These are phyloP conservation scores for Rhopalosiphum nymphaeae DNA, from an alignment of 2,888 invertebrate species.

Conservation along the genomic window DNA sequence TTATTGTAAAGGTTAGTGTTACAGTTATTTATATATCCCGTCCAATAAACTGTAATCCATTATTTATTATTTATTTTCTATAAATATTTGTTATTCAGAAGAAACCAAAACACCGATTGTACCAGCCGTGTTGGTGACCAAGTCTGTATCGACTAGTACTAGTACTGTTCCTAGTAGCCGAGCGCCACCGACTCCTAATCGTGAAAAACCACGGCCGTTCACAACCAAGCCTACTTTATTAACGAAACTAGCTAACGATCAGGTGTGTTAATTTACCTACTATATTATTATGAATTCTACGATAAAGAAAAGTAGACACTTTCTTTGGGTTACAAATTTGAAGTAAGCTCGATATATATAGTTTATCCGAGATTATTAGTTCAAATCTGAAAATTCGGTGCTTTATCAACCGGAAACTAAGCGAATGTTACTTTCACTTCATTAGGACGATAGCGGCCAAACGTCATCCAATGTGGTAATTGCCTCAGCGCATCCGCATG, in stretches of 20 bases:
- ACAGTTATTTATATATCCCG: background rate
- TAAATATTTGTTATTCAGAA: slow-evolving; percentile 70
- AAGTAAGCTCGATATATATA: background rate
- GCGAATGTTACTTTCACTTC: slow-evolving; percentile 49
- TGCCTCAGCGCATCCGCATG: slow-evolving; percentile 78
- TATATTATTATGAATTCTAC: background rate
- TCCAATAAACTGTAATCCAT: background rate
- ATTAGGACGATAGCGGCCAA: slow-evolving; percentile 62
- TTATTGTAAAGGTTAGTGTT: slow-evolving; percentile 75
- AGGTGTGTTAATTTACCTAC: slow-evolving; percentile 24
- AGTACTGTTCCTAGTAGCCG: slow-evolving; percentile 65
- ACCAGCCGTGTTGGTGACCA: slow-evolving; percentile 66
- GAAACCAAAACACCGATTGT: slow-evolving; percentile 72
- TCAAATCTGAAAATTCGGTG: slow-evolving; percentile 40
- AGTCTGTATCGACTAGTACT: slow-evolving; percentile 69
- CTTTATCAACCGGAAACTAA: slow-evolving; percentile 54
- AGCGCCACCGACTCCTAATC: slow-evolving; percentile 53
- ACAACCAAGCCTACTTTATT: slow-evolving; percentile 69
- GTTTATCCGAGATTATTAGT: slow-evolving; percentile 48
- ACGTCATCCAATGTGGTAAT: slow-evolving; percentile 71
- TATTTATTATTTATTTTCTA: background rate
- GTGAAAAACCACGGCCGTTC: slow-evolving; percentile 68
- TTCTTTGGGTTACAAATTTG: slow-evolving; percentile 29
- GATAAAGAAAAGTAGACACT: background rate
- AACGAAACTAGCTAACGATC: slow-evolving; percentile 45